Conservation (phyloP, 2,797 vertebrate genomes). For the Hydrocynus forskahlii region DNA sequence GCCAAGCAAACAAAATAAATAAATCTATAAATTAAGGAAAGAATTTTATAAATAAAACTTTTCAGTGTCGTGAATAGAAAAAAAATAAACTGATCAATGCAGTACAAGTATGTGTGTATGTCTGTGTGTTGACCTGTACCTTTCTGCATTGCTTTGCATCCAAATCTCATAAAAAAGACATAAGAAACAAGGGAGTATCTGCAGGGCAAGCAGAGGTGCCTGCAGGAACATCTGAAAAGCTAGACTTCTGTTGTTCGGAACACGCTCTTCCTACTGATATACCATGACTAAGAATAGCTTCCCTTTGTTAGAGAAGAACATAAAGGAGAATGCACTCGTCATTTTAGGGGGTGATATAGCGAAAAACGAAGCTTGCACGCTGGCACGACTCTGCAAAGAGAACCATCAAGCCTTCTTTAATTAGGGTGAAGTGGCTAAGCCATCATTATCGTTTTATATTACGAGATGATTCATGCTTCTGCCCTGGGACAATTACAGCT, state of each 20-base stretch:
- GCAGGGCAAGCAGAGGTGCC: background rate
- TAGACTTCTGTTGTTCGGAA: background rate
- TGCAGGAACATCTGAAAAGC: background rate
- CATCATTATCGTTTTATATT: background rate
- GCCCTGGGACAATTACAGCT: background rate
- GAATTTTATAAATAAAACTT: too few relatives aligned
- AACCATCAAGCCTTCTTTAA: background rate
- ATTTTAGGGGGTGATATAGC: background rate
- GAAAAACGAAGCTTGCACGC: background rate
- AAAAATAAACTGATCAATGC: too few relatives aligned
- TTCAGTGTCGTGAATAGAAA: too few relatives aligned
- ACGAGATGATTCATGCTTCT: background rate
- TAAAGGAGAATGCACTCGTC: background rate
- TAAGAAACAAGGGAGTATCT: background rate
- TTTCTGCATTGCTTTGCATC: too few relatives aligned
- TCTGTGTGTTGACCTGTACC: too few relatives aligned
- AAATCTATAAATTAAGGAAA: too few relatives aligned
- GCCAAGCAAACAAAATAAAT: too few relatives aligned
- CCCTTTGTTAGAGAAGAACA: background rate
- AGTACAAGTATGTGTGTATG: too few relatives aligned
- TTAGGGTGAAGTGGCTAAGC: background rate
- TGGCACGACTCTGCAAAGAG: background rate
- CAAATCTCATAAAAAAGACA: too few relatives aligned
- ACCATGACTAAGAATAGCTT: conserved; percentile 8
- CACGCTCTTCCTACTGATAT: background rate